Base-by-base conservation (phyloP, 2,797 vertebrate species). In the Discoglossus pictus region DNA sequence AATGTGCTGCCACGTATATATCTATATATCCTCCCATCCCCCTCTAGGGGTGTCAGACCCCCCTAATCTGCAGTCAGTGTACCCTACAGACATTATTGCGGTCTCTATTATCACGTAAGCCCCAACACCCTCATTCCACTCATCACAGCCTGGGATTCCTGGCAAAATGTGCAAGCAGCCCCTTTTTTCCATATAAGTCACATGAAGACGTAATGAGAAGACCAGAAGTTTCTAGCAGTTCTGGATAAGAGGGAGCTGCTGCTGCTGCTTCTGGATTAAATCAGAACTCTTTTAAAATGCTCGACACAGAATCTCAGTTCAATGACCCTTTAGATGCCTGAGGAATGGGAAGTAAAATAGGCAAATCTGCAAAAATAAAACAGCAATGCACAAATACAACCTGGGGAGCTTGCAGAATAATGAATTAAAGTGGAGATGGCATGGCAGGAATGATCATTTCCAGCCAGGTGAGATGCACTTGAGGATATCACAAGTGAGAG, bases 1-100 rank as follows among this genome's bases (percentile, higher is more conserved):
- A 64, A 67, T 56, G 40, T 31, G 44, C 27, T 62, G 59, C 64
- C 55, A 67, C 69, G 69, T 71, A 71, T 68, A 61, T 68, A 38
- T 56, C 51, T 46, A 46, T 65, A 56, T 17, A 61, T 17, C 4
- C 31, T 13, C 60, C 68, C 67, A 52, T 59, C 68, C 68, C 68
- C 68, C 68, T 27, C 61, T 36, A 38, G 44, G 27, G 68, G 64
- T 71, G 59, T 58, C 66, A 61, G n/a, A n/a, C n/a, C n/a, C n/a
- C n/a, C n/a, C n/a, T n/a, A n/a, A 39, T 35, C 17, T 36, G n/a
- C 46, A 34, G 35, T 35, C 35, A 43, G 52, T 55, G 40, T 50
- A 24, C 59, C 13, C 27, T 15, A 23, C 23, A 16, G 21, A 23
- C 63, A 56, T 43, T 46, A 7, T 20, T 17, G 51, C n/a, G 11